These are phyloP conservation scores for Sander lucioperca DNA, from an alignment of 2,113 vertebrate genomes.

Conservation along the genomic window DNA sequence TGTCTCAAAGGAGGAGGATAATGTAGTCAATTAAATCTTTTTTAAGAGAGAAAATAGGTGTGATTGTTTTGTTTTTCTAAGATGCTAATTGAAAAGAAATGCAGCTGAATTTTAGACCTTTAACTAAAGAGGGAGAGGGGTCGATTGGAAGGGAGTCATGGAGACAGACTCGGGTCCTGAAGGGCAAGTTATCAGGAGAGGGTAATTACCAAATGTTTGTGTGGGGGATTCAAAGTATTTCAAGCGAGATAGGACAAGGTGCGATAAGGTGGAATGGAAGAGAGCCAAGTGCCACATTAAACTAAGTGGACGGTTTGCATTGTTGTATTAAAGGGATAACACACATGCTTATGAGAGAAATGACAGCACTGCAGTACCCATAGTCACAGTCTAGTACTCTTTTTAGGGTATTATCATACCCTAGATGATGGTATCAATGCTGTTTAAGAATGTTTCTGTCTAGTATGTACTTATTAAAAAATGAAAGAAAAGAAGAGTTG, in stretches of 20 bases:
- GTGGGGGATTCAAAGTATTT: slow-evolving; percentile 51
- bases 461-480: neutral
- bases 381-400: neutral
- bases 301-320: slow-evolving; percentile 54
- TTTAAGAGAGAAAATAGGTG: slow-evolving; percentile 44
- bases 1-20: slow-evolving; percentile 7
- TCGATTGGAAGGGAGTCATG: slow-evolving; percentile 21
- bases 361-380: neutral
- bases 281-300: slow-evolving; percentile 64
- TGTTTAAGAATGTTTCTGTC: slow-evolving; percentile 2
- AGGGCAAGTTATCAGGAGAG: slow-evolving; percentile 50
- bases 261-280: slow-evolving; percentile 59
- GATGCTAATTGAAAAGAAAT: slow-evolving; percentile 64
- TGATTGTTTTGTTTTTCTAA: slow-evolving; percentile 53
- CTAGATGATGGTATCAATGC: neutral
- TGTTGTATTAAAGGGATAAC: slow-evolving; percentile 26
- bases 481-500: neutral
- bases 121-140: slow-evolving; percentile 1
- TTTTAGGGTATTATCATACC: neutral
- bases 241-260: slow-evolving; percentile 40
- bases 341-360: neutral
- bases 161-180: slow-evolving; percentile 18
- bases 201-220: slow-evolving; percentile 65
- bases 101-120: slow-evolving; percentile 19
- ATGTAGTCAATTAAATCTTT: slow-evolving; percentile 23